Conservation (phyloP, 2,888 invertebrate genomes). For the Epistrophe eligans region DNA sequence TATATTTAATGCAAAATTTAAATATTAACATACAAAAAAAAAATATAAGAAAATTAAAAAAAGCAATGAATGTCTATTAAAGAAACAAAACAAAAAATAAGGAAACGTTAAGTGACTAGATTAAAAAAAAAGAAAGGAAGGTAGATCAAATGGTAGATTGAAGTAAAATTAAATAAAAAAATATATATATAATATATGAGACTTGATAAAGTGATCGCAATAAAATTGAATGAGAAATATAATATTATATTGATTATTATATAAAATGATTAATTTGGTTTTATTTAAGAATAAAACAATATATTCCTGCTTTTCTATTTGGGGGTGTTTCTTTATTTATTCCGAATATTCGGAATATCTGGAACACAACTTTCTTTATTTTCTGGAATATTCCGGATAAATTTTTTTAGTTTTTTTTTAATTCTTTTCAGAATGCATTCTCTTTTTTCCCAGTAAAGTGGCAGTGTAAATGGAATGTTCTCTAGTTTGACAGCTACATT, state of each 20-base stretch:
- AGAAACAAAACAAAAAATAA: constrained; percentile 32
- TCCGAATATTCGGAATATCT: too few species aligned
- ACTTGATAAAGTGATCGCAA: constrained; percentile 74
- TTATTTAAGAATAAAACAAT: constrained; percentile 5
- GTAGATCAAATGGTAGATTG: neutral
- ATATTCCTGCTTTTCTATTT: too few species aligned
- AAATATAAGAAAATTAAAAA: constrained; percentile 36
- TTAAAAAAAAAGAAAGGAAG: neutral
- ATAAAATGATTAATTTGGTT: constrained; percentile 43
- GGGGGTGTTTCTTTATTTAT: too few species aligned
- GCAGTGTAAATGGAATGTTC: too few species aligned
- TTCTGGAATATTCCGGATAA: too few species aligned
- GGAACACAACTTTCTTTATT: too few species aligned
- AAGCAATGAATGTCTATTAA: constrained; percentile 72
- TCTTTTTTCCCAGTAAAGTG: too few species aligned
- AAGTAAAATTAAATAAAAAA: neutral
- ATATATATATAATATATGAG: constrained; percentile 46
- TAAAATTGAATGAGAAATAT: constrained; percentile 68
- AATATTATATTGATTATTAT: constrained; percentile 74
- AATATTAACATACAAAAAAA: constrained; percentile 22
- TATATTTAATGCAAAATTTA: constrained; percentile 55
- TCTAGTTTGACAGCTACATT: too few species aligned
- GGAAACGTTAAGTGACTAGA: neutral
- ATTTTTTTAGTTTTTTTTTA: too few species aligned
- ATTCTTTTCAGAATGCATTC: too few species aligned